Percentiles rank a stretch among this genome's conserved stretches.
phyloP scores from a whole-genome alignment of 2,888 invertebrate genomes.

The Hymenopus coronatus region DNA sequence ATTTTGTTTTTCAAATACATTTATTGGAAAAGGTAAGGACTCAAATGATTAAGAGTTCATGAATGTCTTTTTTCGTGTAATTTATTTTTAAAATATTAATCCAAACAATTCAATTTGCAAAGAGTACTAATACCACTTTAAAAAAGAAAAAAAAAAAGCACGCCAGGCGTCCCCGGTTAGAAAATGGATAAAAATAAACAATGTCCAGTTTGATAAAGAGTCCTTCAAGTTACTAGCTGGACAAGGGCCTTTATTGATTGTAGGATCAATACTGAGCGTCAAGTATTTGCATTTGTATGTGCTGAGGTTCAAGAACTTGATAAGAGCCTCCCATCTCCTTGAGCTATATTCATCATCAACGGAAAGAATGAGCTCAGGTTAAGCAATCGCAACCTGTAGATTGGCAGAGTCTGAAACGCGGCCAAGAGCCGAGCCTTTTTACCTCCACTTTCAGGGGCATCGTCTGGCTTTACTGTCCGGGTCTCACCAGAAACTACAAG shows the following conservation, averaged over 20 bases:
- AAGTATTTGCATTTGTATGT: not conserved
- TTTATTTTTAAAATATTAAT: too few relatives aligned
- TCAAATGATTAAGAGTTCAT: too few relatives aligned
- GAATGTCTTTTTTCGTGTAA: too few relatives aligned
- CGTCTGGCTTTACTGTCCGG: not conserved
- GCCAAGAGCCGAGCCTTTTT: not conserved
- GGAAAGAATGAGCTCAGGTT: not conserved
- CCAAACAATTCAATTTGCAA: too few relatives aligned
- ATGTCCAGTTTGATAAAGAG: not conserved
- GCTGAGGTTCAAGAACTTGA: not conserved
- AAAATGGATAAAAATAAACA: not conserved
- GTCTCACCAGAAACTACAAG: not conserved
- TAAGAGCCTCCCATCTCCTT: not conserved
- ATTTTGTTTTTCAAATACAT: too few relatives aligned
- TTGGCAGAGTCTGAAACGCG: not conserved
- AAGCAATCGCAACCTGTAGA: not conserved
- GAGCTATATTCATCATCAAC: not conserved
- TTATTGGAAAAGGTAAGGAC: too few relatives aligned
- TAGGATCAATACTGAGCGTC: not conserved
- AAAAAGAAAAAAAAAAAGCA: too few relatives aligned
- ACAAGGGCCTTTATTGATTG: not conserved
- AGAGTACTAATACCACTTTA: too few relatives aligned
- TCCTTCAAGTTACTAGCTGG: not conserved
- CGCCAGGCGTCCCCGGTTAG: not conserved
- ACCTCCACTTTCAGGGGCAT: not conserved